These are phyloP conservation scores for Daktulosphaira vitifoliae DNA, from an alignment of 1,140 invertebrate species.

Conservation along the genomic window DNA sequence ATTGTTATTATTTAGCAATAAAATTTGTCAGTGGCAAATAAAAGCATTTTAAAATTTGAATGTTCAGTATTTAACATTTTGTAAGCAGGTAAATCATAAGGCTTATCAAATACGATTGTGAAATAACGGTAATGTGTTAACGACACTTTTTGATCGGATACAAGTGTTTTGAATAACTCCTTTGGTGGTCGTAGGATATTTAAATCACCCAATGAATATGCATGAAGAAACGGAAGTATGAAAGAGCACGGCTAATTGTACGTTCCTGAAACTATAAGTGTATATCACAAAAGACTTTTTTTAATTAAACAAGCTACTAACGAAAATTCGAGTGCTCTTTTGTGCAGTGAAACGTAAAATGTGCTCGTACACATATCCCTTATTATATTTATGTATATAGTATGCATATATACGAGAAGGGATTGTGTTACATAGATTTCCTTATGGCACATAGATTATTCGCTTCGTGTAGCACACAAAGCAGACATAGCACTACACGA, in stretches of 20 bases:
- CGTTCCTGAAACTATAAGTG: too few species aligned
- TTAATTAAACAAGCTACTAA: constrained; percentile 2
- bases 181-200: background rate
- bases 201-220: constrained; percentile 12
- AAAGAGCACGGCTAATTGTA: constrained; percentile 6
- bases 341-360: constrained; percentile 2
- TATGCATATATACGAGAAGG: background rate
- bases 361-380: background rate
- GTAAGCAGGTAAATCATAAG: too few species aligned
- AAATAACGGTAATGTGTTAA: too few species aligned
- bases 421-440: constrained; percentile 10
- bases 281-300: background rate
- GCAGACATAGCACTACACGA: background rate
- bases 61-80: too few species aligned
- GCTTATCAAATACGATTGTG: too few species aligned
- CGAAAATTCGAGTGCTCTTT: constrained; percentile 19
- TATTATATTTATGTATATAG: background rate
- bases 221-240: background rate
- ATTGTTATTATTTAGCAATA: too few species aligned
- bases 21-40: too few species aligned
- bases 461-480: background rate
- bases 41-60: too few species aligned
- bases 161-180: background rate
- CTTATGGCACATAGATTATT: background rate
- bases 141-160: constrained; percentile 12